Evolutionary conservation across 2,113 vertebrate genomes (phyloP), one percentile per base, ranked within the genome.

Genomic region (Eudorcas thomsonii): DNA sequence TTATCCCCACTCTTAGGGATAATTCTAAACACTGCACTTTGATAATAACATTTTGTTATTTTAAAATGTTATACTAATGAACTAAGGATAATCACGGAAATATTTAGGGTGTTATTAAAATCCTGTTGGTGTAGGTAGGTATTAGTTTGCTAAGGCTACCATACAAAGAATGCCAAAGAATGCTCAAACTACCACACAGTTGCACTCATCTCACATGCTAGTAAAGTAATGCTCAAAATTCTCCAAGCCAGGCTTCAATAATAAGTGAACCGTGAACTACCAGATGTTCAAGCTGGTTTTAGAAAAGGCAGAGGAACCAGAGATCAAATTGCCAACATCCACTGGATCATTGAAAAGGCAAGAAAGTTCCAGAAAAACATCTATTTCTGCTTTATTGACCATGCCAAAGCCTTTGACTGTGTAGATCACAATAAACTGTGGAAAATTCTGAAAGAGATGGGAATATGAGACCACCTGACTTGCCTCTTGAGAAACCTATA

Each of bases 11-110:
- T 97, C 28, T 67, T 87, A 88, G 21, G 50, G 30, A 83, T 93
- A 83, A 88, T 78, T 90, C 30, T 36, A 86, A 86, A 78, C 93
- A 94, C 16, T 83, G 13, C 28, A 54, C 86, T 90, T 30, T 86
- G 96, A 74, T 43, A 13, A 94, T 55, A 62, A 74, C 43, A 67
- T 80, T 54, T 39, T 33, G 6, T 48, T 93, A 28, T 88, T 93
- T 82, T 5, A 82, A 82, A 83, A 87, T 87, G 26, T 62, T 89
- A 16, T 64, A 23, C 28, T 36, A 5, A 81, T 8, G 60, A 82
- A 88, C 59, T 82, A 80, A 60, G 50, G 50, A 84, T 74, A 85
- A 91, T 90, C 45, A n/a, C 33, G 91, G 67, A 95, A 54, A 80
- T 17, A 92, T 52, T 88, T 93, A 83, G 36, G 25, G 2, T 33